These are phyloP conservation scores for Drosophila ficusphila DNA, from an alignment of 1,140 invertebrate species.

Conservation along the genomic window DNA sequence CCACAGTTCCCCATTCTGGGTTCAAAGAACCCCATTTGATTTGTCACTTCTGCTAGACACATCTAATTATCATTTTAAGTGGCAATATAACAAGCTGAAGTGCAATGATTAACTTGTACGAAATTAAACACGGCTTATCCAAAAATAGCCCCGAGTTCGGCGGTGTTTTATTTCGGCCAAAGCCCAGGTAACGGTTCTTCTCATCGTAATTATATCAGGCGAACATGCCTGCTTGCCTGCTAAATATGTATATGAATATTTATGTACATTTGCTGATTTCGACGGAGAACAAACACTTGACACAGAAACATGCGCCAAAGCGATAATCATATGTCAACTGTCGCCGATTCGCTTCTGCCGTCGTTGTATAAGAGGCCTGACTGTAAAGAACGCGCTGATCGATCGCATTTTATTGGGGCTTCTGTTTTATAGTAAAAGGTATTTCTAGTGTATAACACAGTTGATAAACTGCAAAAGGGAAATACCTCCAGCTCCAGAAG, in stretches of 20 bases:
- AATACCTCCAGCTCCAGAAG: background rate
- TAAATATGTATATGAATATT: background rate
- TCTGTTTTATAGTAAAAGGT: background rate
- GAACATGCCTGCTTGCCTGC: slow-evolving; percentile 1
- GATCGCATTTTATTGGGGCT: slow-evolving; percentile 21
- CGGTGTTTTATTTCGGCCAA: background rate
- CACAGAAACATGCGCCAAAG: slow-evolving; percentile 40
- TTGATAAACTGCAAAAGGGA: background rate
- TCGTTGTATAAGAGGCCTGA: slow-evolving; percentile 14
- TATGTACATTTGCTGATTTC: background rate
- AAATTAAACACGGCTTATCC: slow-evolving; percentile 1
- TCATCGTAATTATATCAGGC: background rate
- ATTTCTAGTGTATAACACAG: background rate
- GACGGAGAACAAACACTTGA: slow-evolving; percentile 8
- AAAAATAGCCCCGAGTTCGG: slow-evolving; percentile 8
- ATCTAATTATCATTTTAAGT: slow-evolving; percentile 19
- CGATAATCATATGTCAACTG: slow-evolving; percentile 66
- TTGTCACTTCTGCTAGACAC: slow-evolving; percentile 4
- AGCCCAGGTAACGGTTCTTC: slow-evolving; percentile 8
- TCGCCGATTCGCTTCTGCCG: background rate
- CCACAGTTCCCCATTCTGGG: background rate
- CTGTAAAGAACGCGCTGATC: slow-evolving; percentile 8
- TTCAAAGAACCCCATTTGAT: slow-evolving; percentile 11
- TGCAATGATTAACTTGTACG: slow-evolving; percentile 6
- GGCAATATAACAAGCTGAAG: slow-evolving; percentile 3